Conservation (phyloP, 2,797 vertebrate genomes). For the Cuniculus paca region DNA sequence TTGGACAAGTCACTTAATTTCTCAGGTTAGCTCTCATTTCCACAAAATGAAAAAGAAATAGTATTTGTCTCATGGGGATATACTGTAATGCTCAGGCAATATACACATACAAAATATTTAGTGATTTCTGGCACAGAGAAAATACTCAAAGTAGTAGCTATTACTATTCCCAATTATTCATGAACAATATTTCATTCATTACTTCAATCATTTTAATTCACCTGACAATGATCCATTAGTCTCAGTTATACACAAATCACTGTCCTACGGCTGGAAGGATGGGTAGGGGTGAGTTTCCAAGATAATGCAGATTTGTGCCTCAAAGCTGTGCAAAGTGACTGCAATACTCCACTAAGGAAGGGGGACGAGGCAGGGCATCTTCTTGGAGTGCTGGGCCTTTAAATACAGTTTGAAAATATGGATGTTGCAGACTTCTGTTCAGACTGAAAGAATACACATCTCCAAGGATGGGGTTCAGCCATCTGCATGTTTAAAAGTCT, state of each 20-base stretch:
- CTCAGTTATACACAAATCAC: not conserved
- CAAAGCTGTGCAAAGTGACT: not conserved
- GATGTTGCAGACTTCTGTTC: not conserved
- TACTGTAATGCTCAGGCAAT: not conserved
- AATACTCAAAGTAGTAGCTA: not conserved
- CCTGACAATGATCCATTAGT: not conserved
- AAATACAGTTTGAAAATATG: not conserved
- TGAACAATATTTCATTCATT: not conserved
- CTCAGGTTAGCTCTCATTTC: not conserved
- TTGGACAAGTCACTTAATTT: conserved; percentile 48
- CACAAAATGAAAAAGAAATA: conserved; percentile 24
- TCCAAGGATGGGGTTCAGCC: not conserved
- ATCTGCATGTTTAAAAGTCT: not conserved
- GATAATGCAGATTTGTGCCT: not conserved
- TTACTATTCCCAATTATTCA: not conserved
- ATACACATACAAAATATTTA: not conserved
- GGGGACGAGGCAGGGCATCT: not conserved
- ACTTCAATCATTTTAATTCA: conserved; percentile 1
- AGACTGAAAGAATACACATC: not conserved
- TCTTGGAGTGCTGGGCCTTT: not conserved
- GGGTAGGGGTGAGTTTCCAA: not conserved
- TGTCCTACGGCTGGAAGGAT: not conserved
- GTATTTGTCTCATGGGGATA: not conserved
- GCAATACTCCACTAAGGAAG: not conserved
- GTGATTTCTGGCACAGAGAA: not conserved